A percentile compares a stretch with the other conserved stretches of the same genome.
Conservation (phyloP, 64 coral and sea anemone genomes). For the Stichodactyla mertensii region DNA sequence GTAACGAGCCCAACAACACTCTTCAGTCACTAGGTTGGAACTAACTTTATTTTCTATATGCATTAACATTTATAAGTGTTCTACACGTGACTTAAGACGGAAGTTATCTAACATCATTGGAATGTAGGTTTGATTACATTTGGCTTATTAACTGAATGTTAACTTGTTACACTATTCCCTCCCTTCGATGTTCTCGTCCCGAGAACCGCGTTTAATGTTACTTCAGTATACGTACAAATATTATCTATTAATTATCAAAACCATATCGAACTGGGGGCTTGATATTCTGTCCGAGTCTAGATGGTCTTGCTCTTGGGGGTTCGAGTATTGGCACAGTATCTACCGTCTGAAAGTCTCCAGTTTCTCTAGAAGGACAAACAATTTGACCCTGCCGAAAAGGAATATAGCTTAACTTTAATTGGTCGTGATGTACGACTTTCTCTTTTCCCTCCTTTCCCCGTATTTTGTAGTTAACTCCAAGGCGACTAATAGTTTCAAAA, state of each 20-base stretch:
- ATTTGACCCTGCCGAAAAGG: constrained; percentile 9
- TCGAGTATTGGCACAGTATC: constrained; percentile 3
- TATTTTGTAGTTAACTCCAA: constrained; percentile 48
- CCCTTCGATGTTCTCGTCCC: background rate
- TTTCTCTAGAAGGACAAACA: constrained; percentile 41
- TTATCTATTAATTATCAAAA: background rate
- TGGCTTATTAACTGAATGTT: background rate
- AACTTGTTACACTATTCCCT: too few species aligned
- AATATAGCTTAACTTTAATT: constrained; percentile 39
- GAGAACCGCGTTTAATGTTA: background rate
- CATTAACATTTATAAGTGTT: too few species aligned
- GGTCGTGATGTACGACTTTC: constrained; percentile 37
- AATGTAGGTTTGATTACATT: too few species aligned
- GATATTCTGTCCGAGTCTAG: constrained; percentile 16
- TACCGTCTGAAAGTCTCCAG: constrained; percentile 31
- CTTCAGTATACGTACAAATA: background rate
- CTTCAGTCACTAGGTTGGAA: too few species aligned
- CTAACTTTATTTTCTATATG: too few species aligned
- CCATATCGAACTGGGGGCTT: background rate
- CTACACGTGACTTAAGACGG: too few species aligned
- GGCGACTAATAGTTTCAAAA: constrained; percentile 21
- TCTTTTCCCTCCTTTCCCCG: constrained; percentile 8
- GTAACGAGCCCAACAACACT: too few species aligned
- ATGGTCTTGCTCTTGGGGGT: constrained; percentile 30
- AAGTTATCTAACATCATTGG: too few species aligned